phyloP scores from a whole-genome alignment of 1,140 invertebrate species.

The Trachelipus rathkii region DNA sequence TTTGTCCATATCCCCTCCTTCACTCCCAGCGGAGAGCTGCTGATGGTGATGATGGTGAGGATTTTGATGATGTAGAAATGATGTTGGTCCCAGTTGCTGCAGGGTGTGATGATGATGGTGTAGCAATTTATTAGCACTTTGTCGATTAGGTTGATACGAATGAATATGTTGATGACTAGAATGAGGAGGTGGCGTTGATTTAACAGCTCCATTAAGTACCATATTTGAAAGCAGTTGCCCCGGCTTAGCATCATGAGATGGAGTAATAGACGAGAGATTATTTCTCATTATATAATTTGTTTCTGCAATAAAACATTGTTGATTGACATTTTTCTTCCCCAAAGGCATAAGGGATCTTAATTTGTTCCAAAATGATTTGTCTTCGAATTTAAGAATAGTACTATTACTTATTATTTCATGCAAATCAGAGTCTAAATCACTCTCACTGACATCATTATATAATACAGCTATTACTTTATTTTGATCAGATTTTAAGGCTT shows the following conservation, averaged over 20 bases:
- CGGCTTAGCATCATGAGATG: conserved; percentile 28
- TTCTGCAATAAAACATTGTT: conserved; percentile 41
- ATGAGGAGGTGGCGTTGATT: conserved; percentile 29
- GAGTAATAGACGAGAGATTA: conserved; percentile 36
- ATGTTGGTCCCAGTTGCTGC: neutral
- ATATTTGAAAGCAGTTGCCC: conserved; percentile 33
- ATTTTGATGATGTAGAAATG: neutral
- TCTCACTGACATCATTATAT: conserved; percentile 37
- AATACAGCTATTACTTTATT: conserved; percentile 38
- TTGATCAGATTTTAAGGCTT: conserved; percentile 40
- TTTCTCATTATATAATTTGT: conserved; percentile 45
- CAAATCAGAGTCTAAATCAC: conserved; percentile 41
- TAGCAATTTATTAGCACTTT: neutral
- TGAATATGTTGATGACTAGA: conserved; percentile 47
- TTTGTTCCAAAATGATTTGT: conserved; percentile 43
- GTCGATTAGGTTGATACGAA: neutral
- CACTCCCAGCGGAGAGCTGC: conserved; percentile 47
- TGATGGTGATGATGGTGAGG: conserved; percentile 40
- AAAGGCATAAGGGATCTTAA: conserved; percentile 33
- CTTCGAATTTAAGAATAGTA: conserved; percentile 39
- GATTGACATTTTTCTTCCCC: conserved; percentile 26
- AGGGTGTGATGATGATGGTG: conserved; percentile 42
- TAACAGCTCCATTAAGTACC: conserved; percentile 37
- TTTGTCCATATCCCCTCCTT: conserved; percentile 46
- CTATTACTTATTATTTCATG: conserved; percentile 33